These are phyloP conservation scores for Dendronephthya gigantea DNA, from an alignment of 64 coral and sea anemone genomes.

Conservation along the genomic window DNA sequence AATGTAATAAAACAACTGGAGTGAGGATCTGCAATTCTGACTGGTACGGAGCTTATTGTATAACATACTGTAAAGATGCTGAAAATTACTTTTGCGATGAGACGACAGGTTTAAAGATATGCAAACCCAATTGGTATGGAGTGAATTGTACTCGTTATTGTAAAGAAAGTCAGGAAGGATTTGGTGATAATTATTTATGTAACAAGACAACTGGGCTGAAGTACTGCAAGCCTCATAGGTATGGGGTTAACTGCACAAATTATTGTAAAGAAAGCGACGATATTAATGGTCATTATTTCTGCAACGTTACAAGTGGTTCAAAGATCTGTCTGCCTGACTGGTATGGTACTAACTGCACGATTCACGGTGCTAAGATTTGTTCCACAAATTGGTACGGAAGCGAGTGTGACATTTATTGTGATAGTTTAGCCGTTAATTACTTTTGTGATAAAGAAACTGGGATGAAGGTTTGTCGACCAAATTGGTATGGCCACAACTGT, in stretches of 20 bases:
- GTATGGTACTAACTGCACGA: background rate
- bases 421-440: background rate
- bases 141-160: background rate
- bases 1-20: background rate
- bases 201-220: no score
- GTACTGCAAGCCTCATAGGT: no score
- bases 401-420: background rate
- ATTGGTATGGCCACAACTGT: conserved; percentile 1
- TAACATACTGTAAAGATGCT: background rate
- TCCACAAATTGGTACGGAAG: background rate
- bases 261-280: background rate
- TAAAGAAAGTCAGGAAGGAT: background rate
- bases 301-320: background rate
- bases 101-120: background rate
- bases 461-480: background rate
- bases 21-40: background rate
- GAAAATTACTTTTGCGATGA: background rate
- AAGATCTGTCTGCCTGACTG: background rate
- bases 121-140: background rate
- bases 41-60: background rate
- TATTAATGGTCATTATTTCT: background rate
- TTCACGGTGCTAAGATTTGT: background rate
- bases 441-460: background rate
- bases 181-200: no score
- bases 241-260: no score